A percentile compares a stretch with the other conserved stretches of the same genome.
These are phyloP conservation scores for Drusus annulatus DNA, from an alignment of 1,140 invertebrate species.

Conservation along the genomic window DNA sequence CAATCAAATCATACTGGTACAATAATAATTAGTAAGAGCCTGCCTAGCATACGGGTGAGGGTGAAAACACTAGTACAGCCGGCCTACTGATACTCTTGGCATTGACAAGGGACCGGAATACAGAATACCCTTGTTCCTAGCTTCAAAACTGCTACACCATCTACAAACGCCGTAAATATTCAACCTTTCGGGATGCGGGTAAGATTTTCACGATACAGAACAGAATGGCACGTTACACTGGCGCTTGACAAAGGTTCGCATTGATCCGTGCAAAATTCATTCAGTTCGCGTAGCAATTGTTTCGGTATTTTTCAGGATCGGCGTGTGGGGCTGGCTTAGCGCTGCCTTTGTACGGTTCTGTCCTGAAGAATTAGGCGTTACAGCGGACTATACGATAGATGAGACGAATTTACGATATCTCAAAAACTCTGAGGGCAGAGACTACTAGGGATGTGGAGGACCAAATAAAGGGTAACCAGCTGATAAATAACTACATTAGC, in stretches of 20 bases:
- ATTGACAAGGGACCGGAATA: conserved; percentile 47
- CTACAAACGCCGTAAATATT: conserved; percentile 55
- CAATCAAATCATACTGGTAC: conserved; percentile 52
- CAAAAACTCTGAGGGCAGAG: not conserved
- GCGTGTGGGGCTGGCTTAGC: not conserved
- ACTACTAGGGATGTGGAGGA: not conserved
- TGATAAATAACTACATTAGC: too few relatives aligned
- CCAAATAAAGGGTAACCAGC: not conserved
- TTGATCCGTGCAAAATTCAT: conserved; percentile 54
- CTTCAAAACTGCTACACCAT: conserved; percentile 31
- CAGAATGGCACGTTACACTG: not conserved
- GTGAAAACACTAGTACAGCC: conserved; percentile 5
- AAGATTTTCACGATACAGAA: not conserved
- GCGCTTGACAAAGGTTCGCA: conserved; percentile 53
- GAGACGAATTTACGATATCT: not conserved
- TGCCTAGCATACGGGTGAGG: conserved; percentile 1
- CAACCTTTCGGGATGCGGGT: conserved; percentile 54
- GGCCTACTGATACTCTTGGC: conserved; percentile 49
- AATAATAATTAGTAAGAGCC: conserved; percentile 43
- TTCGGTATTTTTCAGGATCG: conserved; percentile 20
- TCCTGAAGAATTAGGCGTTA: not conserved
- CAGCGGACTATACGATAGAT: not conserved
- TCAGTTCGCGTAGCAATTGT: conserved; percentile 51
- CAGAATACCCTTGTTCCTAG: conserved; percentile 22
- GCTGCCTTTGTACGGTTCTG: not conserved